Evolutionary conservation across 2,888 invertebrate species (phyloP).

Genomic region (Ephialtes manifestator): DNA sequence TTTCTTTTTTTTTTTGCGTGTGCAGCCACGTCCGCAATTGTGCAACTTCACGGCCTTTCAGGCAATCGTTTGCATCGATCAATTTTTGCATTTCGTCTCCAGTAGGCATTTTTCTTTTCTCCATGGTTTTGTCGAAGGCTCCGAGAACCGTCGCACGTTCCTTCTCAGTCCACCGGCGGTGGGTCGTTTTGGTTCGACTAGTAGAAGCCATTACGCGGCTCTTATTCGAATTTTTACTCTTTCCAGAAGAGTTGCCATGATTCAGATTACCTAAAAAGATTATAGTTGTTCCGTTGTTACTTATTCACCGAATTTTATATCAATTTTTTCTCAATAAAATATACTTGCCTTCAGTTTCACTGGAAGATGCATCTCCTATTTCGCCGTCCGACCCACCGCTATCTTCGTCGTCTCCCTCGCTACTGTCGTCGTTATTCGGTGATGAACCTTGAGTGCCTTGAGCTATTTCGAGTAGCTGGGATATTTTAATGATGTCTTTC

Average conservation of each 20-base stretch:
- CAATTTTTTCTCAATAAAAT: background rate
- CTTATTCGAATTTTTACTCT: background rate
- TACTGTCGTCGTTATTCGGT: background rate
- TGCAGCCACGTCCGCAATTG: slow-evolving; percentile 39
- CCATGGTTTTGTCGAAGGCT: slow-evolving; percentile 9
- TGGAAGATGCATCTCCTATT: background rate
- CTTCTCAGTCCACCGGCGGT: background rate
- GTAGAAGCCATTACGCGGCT: background rate
- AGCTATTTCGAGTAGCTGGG: slow-evolving; percentile 18
- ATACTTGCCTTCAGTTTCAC: background rate
- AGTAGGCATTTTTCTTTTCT: slow-evolving; percentile 27
- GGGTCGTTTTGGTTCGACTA: background rate
- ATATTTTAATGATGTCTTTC: slow-evolving; percentile 22
- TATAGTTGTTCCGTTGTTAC: background rate
- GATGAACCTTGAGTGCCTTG: slow-evolving; percentile 13
- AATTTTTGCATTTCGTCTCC: slow-evolving; percentile 36
- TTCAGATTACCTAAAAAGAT: background rate
- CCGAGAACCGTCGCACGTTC: slow-evolving; percentile 4
- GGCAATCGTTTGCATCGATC: slow-evolving; percentile 26
- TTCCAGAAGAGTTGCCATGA: background rate
- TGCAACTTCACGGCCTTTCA: slow-evolving; percentile 32
- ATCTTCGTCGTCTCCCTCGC: background rate
- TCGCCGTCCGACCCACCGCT: background rate
- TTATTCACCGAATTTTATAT: background rate
- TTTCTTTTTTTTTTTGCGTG: slow-evolving; percentile 32